These are phyloP conservation scores for Hycleus phaleratus DNA, from an alignment of 1,140 invertebrate genomes.

Conservation along the genomic window DNA sequence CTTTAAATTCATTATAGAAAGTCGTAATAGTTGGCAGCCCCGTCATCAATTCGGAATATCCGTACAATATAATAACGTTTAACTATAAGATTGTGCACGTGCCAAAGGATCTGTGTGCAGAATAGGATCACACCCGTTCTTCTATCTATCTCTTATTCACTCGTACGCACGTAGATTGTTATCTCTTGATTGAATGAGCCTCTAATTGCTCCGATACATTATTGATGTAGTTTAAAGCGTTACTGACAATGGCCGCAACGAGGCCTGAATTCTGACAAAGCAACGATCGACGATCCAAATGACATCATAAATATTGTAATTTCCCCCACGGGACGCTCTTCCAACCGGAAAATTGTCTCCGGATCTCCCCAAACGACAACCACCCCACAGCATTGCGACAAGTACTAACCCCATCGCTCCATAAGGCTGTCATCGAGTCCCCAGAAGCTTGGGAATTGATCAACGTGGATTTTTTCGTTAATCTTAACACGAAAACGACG, in stretches of 20 bases:
- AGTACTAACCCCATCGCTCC: too few species aligned
- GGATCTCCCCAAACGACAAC: constrained; percentile 1
- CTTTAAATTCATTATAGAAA: too few species aligned
- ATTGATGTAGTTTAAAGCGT: constrained; percentile 17
- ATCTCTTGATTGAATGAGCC: constrained; percentile 11
- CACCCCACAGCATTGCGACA: too few species aligned
- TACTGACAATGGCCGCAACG: constrained; percentile 19
- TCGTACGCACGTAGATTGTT: too few species aligned
- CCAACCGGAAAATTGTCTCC: constrained; percentile 29
- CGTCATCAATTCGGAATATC: too few species aligned
- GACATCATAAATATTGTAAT: constrained; percentile 34
- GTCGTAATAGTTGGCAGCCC: too few species aligned
- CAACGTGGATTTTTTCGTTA: too few species aligned
- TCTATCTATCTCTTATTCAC: too few species aligned
- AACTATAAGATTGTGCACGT: constrained; percentile 11
- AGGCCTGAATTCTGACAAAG: constrained; percentile 17
- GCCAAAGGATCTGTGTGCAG: neutral
- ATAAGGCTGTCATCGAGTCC: too few species aligned
- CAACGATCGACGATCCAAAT: constrained; percentile 27
- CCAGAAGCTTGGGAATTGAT: too few species aligned
- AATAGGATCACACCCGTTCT: constrained; percentile 14
- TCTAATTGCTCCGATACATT: constrained; percentile 22
- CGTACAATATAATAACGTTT: too few species aligned
- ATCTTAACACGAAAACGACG: too few species aligned
- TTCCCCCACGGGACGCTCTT: constrained; percentile 24